Conservation (phyloP, 2,113 vertebrate species). For the Cyanistes caeruleus region DNA sequence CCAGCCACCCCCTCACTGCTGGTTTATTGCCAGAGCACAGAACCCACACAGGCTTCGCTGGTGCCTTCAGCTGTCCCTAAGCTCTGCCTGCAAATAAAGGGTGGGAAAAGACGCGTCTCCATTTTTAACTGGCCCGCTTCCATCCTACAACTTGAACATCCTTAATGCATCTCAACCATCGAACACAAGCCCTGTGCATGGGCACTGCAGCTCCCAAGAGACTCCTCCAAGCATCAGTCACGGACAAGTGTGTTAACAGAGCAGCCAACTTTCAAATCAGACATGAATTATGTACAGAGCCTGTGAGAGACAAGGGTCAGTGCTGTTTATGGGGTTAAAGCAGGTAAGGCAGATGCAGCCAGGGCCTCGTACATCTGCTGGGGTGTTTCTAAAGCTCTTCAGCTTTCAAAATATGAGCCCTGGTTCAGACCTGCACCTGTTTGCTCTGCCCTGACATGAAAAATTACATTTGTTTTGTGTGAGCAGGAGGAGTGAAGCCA, state of each 20-base stretch:
- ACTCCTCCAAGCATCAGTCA: not conserved
- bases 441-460: not conserved
- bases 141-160: not conserved
- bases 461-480: not conserved
- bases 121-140: not conserved
- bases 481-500: not conserved
- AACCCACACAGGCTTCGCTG: not conserved
- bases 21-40: not conserved
- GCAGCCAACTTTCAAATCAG: not conserved
- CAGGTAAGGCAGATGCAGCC: not conserved
- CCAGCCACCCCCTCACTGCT: not conserved
- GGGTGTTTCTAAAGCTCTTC: not conserved
- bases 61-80: not conserved
- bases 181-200: not conserved
- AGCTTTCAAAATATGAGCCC: not conserved
- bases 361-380: not conserved
- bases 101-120: not conserved
- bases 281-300: not conserved
- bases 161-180: not conserved
- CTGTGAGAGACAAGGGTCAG: not conserved
- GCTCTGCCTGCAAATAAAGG: not conserved
- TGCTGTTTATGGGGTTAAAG: not conserved
- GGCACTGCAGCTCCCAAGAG: not conserved
- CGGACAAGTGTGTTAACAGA: accelerated
- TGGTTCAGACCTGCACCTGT: not conserved